Evolutionary conservation across 2,113 vertebrate species (phyloP).

Genomic region (Lichenostomus cassidix): DNA sequence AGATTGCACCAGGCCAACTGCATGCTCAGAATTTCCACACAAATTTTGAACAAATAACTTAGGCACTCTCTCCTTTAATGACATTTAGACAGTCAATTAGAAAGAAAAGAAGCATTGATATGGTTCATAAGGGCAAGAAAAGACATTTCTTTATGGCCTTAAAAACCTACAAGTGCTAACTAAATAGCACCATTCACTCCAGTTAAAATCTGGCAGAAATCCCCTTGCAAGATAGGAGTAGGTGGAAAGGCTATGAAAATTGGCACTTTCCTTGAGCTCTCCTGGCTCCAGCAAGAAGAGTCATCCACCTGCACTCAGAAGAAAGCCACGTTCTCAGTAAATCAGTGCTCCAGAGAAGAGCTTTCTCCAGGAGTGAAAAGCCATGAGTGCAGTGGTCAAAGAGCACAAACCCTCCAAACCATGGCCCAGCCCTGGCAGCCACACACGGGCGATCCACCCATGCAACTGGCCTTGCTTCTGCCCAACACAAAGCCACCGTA

Average conservation of each 20-base stretch:
- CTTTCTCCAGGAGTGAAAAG: background rate
- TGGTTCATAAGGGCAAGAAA: background rate
- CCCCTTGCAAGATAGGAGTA: background rate
- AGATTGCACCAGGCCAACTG: background rate
- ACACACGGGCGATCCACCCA: accelerated
- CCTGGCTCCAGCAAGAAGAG: background rate
- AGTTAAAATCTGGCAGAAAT: background rate
- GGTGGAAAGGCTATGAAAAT: background rate
- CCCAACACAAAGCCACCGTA: constrained; percentile 17
- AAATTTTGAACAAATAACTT: background rate
- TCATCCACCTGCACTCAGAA: background rate
- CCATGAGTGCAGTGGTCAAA: background rate
- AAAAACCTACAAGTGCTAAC: background rate
- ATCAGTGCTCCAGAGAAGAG: background rate
- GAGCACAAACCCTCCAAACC: background rate
- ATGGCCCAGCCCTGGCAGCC: background rate
- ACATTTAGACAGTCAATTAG: background rate
- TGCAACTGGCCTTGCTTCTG: background rate
- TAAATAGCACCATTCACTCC: background rate
- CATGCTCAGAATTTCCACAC: background rate
- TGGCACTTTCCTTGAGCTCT: background rate
- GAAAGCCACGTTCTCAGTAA: background rate
- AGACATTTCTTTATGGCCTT: background rate
- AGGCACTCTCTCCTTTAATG: background rate
- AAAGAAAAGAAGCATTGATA: background rate